A percentile compares a stretch with the other conserved stretches of the same genome.
These are phyloP conservation scores for Antechinus stuartii DNA, from an alignment of 2,113 vertebrate species.

Conservation along the genomic window DNA sequence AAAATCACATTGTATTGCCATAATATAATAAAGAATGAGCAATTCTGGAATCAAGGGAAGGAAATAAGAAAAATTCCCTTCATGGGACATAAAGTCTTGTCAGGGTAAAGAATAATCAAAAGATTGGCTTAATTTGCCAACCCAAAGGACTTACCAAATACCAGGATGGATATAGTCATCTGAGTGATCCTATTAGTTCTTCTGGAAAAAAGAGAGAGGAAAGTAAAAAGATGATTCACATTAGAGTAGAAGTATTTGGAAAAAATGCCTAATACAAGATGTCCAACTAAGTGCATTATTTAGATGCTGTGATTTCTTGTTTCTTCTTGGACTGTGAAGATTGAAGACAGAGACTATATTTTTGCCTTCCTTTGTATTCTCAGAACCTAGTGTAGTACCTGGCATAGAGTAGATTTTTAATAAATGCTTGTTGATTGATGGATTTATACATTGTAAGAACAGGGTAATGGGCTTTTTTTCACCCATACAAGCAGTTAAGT, in stretches of 20 bases:
- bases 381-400: not conserved
- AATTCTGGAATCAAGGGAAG: not conserved
- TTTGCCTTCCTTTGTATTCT: not conserved
- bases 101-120: not conserved
- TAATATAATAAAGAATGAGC: not conserved
- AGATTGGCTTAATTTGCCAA: not conserved
- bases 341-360: not conserved
- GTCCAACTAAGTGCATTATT: not conserved
- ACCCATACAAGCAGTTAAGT: not conserved
- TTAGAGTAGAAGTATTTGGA: not conserved
- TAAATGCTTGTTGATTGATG: not conserved
- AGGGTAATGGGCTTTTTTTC: not conserved
- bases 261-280: not conserved
- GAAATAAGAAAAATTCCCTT: not conserved
- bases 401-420: not conserved
- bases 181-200: slow-evolving; percentile 69
- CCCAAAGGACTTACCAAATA: slow-evolving; percentile 63
- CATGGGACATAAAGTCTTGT: not conserved
- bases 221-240: not conserved
- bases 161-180: not conserved
- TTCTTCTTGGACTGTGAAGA: not conserved
- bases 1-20: no score
- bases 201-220: slow-evolving; percentile 26
- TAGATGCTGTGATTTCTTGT: not conserved
- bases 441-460: not conserved